Evolutionary conservation across 2,797 vertebrate species (phyloP).

Genomic region (Sebastes nivosus): DNA sequence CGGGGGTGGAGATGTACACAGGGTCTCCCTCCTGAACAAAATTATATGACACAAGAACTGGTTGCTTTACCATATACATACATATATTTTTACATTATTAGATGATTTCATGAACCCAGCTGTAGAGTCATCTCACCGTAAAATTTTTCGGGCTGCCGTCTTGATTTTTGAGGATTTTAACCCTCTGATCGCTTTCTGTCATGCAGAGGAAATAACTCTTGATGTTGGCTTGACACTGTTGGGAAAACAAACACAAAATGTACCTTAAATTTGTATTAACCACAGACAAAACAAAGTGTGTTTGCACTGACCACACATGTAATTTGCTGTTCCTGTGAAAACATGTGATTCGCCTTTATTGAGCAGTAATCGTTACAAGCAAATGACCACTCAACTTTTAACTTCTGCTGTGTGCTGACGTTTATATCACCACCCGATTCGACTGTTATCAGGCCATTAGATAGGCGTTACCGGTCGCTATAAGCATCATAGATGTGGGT

Average conservation of each 20-base stretch:
- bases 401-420: neutral
- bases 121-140: conserved; percentile 61
- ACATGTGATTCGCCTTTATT: neutral
- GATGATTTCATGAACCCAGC: neutral
- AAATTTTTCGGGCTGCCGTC: conserved; percentile 78
- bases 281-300: neutral
- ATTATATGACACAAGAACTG: neutral
- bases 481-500: no score
- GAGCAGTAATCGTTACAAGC: neutral
- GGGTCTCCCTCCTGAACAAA: conserved; percentile 81
- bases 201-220: conserved; percentile 85
- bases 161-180: conserved; percentile 82
- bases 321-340: neutral
- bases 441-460: no score
- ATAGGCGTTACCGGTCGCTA: no score
- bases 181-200: conserved; percentile 83
- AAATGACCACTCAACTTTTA: neutral
- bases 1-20: conserved; percentile 76
- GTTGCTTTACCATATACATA: neutral
- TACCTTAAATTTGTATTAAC: neutral
- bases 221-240: conserved; percentile 84
- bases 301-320: neutral
- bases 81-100: no score
- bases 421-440: neutral
- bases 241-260: neutral